Base-by-base conservation (phyloP, 92 coral and sea anemone species). In the Phenganax marumi region DNA sequence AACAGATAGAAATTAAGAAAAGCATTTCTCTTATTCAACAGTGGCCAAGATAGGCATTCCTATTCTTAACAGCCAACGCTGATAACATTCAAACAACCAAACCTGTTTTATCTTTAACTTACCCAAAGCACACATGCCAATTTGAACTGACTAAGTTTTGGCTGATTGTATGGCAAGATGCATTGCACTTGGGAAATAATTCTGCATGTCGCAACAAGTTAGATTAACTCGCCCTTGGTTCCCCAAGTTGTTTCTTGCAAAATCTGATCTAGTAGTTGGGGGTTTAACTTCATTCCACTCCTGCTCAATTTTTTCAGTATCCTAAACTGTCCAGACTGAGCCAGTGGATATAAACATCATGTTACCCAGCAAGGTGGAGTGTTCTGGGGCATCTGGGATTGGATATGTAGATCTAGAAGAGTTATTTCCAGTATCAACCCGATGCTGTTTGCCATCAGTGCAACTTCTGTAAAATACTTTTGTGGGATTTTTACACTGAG, bases 361-460 rank as follows among this genome's bases (percentile, higher is more conserved):
- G 76, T 81, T 80, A 8, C 91, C 89, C 63, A 89, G 79, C 58
- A 85, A 84, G 83, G 78, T 80, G 50, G 75, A 69, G 63, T 88
- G 81, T 26, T 86, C 89, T 10, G 77, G 85, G 6, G 85, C 81
- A 55, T 86, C 89, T 52, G 89, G 91, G 46, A 88, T 81, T 14
- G 91, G 91, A 69, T 50, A 88, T 14, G 86, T 80, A 21, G 91
- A 88, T 58, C 82, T 88, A 0, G 91, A 85, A 56, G 89, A 85
- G 21, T 86, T 74, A 56, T 33, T 88, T 17, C 88, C 91, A 19
- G 69, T 62, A 43, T 62, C 69, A n/a, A 62, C 21, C 57, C 88
- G 61, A 49, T 84, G 76, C 65, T 85, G 85, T 80, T 88, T 85
- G 48, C 89, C 86, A 81, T 85, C 86, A 11, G 89, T 79, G 80